These are phyloP conservation scores for Colletes gigas DNA, from an alignment of 1,140 invertebrate species.

Conservation along the genomic window DNA sequence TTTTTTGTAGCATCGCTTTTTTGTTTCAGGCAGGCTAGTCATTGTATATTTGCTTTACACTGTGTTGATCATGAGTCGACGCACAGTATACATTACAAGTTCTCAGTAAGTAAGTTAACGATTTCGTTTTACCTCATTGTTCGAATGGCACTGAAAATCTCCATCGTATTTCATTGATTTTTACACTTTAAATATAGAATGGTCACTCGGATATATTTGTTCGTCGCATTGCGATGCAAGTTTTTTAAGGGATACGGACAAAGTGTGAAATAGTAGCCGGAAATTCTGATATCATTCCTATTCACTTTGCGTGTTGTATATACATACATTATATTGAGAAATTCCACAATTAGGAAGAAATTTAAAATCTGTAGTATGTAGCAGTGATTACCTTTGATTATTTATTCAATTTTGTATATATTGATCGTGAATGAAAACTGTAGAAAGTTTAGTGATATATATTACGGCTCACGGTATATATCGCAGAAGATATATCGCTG, in stretches of 20 bases:
- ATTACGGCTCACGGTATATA: conserved; percentile 50
- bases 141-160: conserved; percentile 13
- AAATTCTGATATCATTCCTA: conserved; percentile 58
- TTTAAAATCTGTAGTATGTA: conserved; percentile 58
- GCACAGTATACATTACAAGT: conserved; percentile 7
- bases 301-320: conserved; percentile 61
- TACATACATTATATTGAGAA: conserved; percentile 62
- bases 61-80: conserved; percentile 1
- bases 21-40: conserved; percentile 66
- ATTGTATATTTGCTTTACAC: conserved; percentile 61
- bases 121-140: conserved; percentile 30
- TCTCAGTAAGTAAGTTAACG: conserved; percentile 50
- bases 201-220: conserved; percentile 14
- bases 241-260: conserved; percentile 35
- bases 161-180: conserved; percentile 17
- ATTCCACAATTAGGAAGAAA: conserved; percentile 53
- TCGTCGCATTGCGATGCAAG: conserved; percentile 46
- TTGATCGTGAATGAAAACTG: conserved; percentile 57
- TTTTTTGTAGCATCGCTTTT: conserved; percentile 51
- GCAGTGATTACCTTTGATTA: conserved; percentile 67
- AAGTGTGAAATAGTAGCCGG: conserved; percentile 46
- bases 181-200: conserved; percentile 31
- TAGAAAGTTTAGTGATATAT: conserved; percentile 67
- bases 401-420: conserved; percentile 79
- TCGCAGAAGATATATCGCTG: conserved; percentile 31